Evolutionary conservation across 2,888 invertebrate species (phyloP), one percentile per base, ranked within the genome.

Genomic region (Ceramica pisi): DNA sequence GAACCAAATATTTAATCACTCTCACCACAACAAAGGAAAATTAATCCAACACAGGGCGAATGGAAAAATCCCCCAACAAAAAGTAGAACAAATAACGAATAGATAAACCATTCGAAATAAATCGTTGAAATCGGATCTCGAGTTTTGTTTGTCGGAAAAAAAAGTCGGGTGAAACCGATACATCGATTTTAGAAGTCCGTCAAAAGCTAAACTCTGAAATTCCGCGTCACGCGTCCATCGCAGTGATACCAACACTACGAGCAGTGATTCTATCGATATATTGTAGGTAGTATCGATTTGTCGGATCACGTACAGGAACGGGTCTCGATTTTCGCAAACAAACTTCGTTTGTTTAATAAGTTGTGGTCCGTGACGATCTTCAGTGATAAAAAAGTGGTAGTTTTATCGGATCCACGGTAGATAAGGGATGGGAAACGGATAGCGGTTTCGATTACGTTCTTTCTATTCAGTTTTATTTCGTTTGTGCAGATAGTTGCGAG

Each of bases 81-180:
- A 67, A 66, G 59, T 67, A 76, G 50, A 62, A 76, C 61, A 71
- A 77, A 79, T 53, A 75, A 57, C 78, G 61, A 66, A 75, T 71
- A 66, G 71, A 75, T 67, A 79, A 67, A 67, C 44, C 63, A 61
- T 66, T 74, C 38, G 55, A 81, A 79, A 84, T 75, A 84, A 86
- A 83, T 75, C 72, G 60, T 53, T 75, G 71, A 79, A 81, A 83
- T 84, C 77, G 75, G 81, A 83, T 83, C 73, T 75, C 57, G 59
- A 69, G 60, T 80, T 84, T 73, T 68, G 38, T 75, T 56, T 51
- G 69, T 73, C 65, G 55, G 70, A 61, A 71, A 75, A 82, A 75
- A 85, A 70, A 55, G 26, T 57, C 35, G 21, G 7, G 16, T 67
- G 71, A 66, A 77, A 80, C 80, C 71, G 71, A 84, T 70, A 84